A percentile compares a stretch with the other conserved stretches of the same genome.
Evolutionary conservation across 2,113 vertebrate genomes (phyloP).

Genomic region (Argyrosomus japonicus): DNA sequence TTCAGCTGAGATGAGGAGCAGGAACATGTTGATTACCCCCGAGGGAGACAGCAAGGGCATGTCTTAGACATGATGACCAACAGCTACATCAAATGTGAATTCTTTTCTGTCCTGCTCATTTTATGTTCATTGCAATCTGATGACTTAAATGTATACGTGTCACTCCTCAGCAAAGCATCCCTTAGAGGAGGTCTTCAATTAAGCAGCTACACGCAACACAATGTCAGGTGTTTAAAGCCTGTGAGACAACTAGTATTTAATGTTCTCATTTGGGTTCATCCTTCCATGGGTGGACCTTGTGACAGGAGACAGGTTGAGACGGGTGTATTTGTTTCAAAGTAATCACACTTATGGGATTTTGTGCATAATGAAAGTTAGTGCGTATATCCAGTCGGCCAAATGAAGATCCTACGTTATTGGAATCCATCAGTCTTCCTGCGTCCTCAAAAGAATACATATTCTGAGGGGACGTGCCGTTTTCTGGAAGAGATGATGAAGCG

Average conservation of each 20-base stretch:
- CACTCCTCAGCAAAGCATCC: slow-evolving; percentile 13
- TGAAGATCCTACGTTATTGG: slow-evolving; percentile 66
- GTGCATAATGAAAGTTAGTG: slow-evolving; percentile 56
- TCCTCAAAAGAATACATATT: slow-evolving; percentile 39
- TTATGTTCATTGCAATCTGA: slow-evolving; percentile 24
- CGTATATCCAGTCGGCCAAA: slow-evolving; percentile 29
- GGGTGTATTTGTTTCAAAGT: slow-evolving; percentile 55
- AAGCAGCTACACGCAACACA: neutral
- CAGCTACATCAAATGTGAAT: slow-evolving; percentile 45
- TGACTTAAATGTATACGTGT: neutral
- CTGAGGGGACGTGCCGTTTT: slow-evolving; percentile 26
- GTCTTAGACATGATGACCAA: slow-evolving; percentile 56
- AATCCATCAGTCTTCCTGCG: slow-evolving; percentile 63
- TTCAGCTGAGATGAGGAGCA: slow-evolving; percentile 66
- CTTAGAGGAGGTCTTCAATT: slow-evolving; percentile 4
- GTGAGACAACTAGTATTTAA: slow-evolving; percentile 65
- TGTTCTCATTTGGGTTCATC: slow-evolving; percentile 57
- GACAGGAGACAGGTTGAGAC: slow-evolving; percentile 6
- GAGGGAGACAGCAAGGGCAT: slow-evolving; percentile 55
- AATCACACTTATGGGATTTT: slow-evolving; percentile 53
- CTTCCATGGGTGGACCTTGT: slow-evolving; percentile 40
- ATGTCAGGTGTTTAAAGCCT: neutral
- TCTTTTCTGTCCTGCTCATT: slow-evolving; percentile 10
- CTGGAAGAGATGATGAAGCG: slow-evolving; percentile 7
- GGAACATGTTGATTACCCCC: slow-evolving; percentile 69